phyloP scores from a whole-genome alignment of 2,888 invertebrate species.

The Mythimna impura region DNA sequence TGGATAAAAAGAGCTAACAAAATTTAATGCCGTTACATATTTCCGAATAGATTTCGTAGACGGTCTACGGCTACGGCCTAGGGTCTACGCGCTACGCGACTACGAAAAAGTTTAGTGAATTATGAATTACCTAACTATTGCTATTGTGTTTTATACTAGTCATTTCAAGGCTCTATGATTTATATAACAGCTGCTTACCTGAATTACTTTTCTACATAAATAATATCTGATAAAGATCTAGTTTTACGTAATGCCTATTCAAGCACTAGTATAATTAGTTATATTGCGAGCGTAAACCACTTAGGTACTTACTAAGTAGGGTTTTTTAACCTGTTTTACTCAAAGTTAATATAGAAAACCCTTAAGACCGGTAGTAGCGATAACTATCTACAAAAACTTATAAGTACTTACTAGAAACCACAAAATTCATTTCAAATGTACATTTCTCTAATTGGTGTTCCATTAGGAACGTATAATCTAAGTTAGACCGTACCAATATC shows the following conservation, averaged over 20 bases:
- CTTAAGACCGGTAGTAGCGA: background rate
- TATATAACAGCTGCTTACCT: constrained; percentile 29
- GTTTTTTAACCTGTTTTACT: background rate
- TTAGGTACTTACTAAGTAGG: background rate
- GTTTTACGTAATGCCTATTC: constrained; percentile 4
- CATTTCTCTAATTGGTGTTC: constrained; percentile 1
- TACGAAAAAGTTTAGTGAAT: constrained; percentile 5
- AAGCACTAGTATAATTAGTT: constrained; percentile 1
- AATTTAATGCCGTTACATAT: background rate
- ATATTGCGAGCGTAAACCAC: background rate
- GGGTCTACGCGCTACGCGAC: constrained; percentile 41
- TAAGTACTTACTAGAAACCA: background rate
- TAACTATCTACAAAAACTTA: background rate
- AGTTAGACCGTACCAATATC: background rate
- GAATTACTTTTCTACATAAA: constrained; percentile 39
- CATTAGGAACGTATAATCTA: constrained; percentile 4
- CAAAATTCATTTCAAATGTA: background rate
- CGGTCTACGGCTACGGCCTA: constrained; percentile 23
- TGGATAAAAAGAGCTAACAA: background rate
- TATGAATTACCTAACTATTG: background rate
- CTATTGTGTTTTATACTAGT: constrained; percentile 4
- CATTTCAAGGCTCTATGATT: constrained; percentile 16
- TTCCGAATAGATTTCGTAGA: constrained; percentile 24
- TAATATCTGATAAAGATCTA: constrained; percentile 37
- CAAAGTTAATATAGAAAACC: background rate